Conservation (phyloP, 2,113 vertebrate genomes). For the Podocnemis expansa region DNA sequence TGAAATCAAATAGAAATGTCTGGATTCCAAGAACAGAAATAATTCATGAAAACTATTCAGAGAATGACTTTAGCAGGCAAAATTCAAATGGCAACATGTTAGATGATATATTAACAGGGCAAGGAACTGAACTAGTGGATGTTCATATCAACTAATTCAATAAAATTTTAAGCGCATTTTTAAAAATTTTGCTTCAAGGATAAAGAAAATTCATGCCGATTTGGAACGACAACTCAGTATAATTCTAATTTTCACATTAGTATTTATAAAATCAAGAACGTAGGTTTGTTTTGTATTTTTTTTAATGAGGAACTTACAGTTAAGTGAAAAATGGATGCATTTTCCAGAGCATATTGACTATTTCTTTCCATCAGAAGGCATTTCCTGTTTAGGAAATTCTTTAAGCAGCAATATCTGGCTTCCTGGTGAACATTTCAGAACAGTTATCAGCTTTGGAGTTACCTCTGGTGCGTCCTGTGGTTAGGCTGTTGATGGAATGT, state of each 20-base stretch:
- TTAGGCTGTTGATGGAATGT: slow-evolving; percentile 62
- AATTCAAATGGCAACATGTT: not conserved
- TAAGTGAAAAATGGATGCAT: not conserved
- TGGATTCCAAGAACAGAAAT: not conserved
- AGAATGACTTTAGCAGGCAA: not conserved
- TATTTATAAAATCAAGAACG: not conserved
- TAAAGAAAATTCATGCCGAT: not conserved
- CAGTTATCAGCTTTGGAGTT: slow-evolving; percentile 43
- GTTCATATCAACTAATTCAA: not conserved
- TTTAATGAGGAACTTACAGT: not conserved
- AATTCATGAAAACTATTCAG: not conserved
- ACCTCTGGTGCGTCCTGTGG: slow-evolving; percentile 66
- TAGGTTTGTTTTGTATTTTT: slow-evolving; percentile 9
- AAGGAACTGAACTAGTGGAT: slow-evolving; percentile 7
- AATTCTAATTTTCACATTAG: not conserved
- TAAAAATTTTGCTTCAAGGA: not conserved
- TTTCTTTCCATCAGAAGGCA: slow-evolving; percentile 38
- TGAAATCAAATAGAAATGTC: slow-evolving; percentile 1
- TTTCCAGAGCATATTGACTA: slow-evolving; percentile 31
- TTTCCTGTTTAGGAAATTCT: slow-evolving; percentile 57
- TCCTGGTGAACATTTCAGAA: slow-evolving; percentile 13
- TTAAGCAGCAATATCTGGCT: slow-evolving; percentile 58
- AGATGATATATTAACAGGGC: not conserved
- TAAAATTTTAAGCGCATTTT: not conserved
- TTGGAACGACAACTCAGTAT: not conserved